A percentile compares a stretch with the other conserved stretches of the same genome.
phyloP scores from a whole-genome alignment of 2,888 invertebrate genomes.

The Phasia obesa region DNA sequence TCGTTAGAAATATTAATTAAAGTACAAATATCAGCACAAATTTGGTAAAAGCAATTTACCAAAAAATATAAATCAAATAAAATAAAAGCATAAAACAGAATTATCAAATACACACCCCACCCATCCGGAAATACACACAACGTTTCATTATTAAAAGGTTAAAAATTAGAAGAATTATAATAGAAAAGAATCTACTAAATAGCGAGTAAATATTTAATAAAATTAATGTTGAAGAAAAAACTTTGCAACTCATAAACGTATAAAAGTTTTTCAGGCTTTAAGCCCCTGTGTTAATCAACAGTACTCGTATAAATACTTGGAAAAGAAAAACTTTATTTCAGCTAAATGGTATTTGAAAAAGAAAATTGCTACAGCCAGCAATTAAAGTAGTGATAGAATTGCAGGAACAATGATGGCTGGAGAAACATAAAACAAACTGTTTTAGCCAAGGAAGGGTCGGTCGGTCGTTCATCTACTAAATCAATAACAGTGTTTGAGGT shows the following conservation, averaged over 20 bases:
- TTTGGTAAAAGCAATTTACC: not conserved
- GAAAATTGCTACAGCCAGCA: not conserved
- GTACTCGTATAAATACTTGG: not conserved
- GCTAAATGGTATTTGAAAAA: not conserved
- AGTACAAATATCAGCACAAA: not conserved
- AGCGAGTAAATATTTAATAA: not conserved
- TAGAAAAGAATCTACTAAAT: not conserved
- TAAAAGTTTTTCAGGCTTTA: not conserved
- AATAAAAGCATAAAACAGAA: not conserved
- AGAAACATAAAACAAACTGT: not conserved
- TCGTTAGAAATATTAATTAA: not conserved
- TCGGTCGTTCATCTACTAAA: not conserved
- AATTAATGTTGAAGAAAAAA: not conserved
- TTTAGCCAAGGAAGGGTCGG: too few relatives aligned
- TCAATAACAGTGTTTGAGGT: not conserved
- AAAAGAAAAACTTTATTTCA: slow-evolving; percentile 8
- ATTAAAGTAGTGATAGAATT: slow-evolving; percentile 26
- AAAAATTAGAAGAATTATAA: slow-evolving; percentile 26
- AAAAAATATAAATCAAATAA: slow-evolving; percentile 11
- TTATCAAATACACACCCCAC: not conserved
- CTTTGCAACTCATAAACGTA: not conserved
- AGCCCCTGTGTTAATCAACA: not conserved
- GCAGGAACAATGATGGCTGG: not conserved
- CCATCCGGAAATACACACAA: not conserved
- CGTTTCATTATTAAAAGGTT: slow-evolving; percentile 25